Conservation (phyloP, 2,113 vertebrate genomes). For the Pantherophis guttatus region DNA sequence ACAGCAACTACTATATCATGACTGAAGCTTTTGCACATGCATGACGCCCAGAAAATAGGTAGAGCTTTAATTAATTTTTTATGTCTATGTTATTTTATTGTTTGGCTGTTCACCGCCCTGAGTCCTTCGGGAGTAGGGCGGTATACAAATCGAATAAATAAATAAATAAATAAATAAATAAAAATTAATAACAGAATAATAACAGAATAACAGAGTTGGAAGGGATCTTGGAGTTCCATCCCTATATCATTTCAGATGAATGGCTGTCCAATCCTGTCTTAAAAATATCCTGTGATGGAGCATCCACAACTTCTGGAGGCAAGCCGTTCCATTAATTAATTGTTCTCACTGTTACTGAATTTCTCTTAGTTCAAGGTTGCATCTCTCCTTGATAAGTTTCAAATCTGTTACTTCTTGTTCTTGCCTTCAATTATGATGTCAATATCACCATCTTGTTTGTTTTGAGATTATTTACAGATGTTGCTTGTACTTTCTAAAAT, state of each 20-base stretch:
- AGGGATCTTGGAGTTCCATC: neutral
- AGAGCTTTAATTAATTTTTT: neutral
- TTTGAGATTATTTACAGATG: neutral
- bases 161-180: too few species aligned
- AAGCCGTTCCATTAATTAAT: neutral
- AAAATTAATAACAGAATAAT: neutral
- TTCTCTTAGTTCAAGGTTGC: neutral
- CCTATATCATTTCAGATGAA: neutral
- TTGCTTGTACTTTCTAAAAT: neutral
- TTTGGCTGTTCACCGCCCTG: too few species aligned
- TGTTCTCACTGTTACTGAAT: neutral
- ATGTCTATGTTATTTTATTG: too few species aligned
- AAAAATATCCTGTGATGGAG: neutral
- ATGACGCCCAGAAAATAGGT: neutral
- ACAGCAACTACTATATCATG: neutral
- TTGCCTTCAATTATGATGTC: neutral
- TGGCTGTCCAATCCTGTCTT: neutral
- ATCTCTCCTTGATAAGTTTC: neutral
- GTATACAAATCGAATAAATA: too few species aligned
- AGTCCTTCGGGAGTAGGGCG: too few species aligned
- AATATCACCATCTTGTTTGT: neutral
- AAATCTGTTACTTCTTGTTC: neutral
- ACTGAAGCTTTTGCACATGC: neutral
- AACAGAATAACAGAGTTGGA: neutral
- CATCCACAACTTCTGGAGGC: neutral